A percentile compares a stretch with the other conserved stretches of the same genome.
Evolutionary conservation across 2,113 vertebrate genomes (phyloP).

Genomic region (Orycteropus afer): DNA sequence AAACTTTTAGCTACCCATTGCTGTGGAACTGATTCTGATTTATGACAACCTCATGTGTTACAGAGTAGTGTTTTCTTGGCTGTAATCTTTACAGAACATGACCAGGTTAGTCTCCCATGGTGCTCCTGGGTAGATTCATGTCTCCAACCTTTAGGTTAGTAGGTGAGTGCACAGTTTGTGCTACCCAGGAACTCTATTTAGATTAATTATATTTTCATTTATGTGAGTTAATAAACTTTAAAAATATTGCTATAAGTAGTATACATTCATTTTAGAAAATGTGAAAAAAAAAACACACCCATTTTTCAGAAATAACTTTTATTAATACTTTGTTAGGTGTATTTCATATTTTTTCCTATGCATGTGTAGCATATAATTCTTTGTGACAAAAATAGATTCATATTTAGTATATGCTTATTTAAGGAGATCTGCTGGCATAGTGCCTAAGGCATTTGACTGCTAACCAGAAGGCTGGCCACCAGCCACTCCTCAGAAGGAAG

Average conservation of each 20-base stretch:
- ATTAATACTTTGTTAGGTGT: not conserved
- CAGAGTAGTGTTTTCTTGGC: not conserved
- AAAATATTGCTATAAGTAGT: not conserved
- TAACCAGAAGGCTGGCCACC: too few relatives aligned
- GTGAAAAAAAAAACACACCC: slow-evolving; percentile 19
- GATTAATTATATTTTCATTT: slow-evolving; percentile 3
- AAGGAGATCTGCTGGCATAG: too few relatives aligned
- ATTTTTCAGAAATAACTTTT: not conserved
- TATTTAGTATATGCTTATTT: not conserved
- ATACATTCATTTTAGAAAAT: slow-evolving; percentile 24
- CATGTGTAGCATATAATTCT: not conserved
- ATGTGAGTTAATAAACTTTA: slow-evolving; percentile 5
- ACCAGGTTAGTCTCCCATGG: not conserved
- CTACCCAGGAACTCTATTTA: not conserved
- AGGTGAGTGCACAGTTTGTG: not conserved
- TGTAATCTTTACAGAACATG: not conserved
- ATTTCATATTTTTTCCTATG: not conserved
- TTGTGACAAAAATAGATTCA: slow-evolving; percentile 31
- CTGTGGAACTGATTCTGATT: too few relatives aligned
- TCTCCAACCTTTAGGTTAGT: not conserved
- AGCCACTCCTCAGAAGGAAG: too few relatives aligned
- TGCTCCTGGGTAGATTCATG: not conserved
- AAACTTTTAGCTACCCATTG: not conserved
- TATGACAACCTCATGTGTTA: not conserved
- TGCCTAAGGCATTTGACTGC: too few relatives aligned